A percentile compares a stretch with the other conserved stretches of the same genome.
phyloP scores from a whole-genome alignment of 2,797 vertebrate species.

The Lindbergichthys nudifrons region DNA sequence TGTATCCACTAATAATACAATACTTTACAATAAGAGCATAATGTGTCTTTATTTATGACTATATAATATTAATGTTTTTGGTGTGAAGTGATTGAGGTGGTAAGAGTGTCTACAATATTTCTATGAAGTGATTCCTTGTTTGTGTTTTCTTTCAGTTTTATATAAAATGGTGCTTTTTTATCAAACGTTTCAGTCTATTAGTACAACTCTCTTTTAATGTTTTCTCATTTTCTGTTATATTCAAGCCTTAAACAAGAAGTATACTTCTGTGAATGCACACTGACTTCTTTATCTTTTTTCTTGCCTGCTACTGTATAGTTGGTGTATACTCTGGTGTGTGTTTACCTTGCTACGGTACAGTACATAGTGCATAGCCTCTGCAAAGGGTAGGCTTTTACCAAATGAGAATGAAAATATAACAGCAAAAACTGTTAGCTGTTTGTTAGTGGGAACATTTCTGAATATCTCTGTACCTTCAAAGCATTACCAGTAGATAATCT shows the following conservation, averaged over 20 bases:
- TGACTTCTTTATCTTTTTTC: slow-evolving; percentile 14
- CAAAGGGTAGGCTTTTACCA: slow-evolving; percentile 46
- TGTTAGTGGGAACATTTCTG: slow-evolving; percentile 42
- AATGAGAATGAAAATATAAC: slow-evolving; percentile 47
- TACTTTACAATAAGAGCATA: slow-evolving; percentile 39
- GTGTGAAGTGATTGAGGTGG: slow-evolving; percentile 47
- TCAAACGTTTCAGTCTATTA: slow-evolving; percentile 17
- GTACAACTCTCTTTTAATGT: slow-evolving; percentile 15
- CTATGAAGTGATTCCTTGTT: slow-evolving; percentile 32
- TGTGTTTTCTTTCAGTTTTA: slow-evolving; percentile 26
- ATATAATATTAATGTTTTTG: slow-evolving; percentile 26
- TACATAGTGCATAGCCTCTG: slow-evolving; percentile 72
- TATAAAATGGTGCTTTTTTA: slow-evolving; percentile 19
- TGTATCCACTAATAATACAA: slow-evolving; percentile 48
- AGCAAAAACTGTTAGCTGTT: slow-evolving; percentile 42
- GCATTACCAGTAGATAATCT: slow-evolving; percentile 56
- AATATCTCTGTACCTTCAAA: slow-evolving; percentile 54
- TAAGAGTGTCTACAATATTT: slow-evolving; percentile 42
- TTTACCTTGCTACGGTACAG: slow-evolving; percentile 67
- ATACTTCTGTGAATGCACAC: slow-evolving; percentile 35
- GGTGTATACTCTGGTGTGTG: slow-evolving; percentile 48
- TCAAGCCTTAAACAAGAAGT: slow-evolving; percentile 33
- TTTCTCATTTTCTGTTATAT: slow-evolving; percentile 26
- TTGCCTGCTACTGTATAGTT: slow-evolving; percentile 26
- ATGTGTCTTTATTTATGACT: slow-evolving; percentile 31